phyloP scores from a whole-genome alignment of 2,888 invertebrate species.

The Cynaeus angustus region DNA sequence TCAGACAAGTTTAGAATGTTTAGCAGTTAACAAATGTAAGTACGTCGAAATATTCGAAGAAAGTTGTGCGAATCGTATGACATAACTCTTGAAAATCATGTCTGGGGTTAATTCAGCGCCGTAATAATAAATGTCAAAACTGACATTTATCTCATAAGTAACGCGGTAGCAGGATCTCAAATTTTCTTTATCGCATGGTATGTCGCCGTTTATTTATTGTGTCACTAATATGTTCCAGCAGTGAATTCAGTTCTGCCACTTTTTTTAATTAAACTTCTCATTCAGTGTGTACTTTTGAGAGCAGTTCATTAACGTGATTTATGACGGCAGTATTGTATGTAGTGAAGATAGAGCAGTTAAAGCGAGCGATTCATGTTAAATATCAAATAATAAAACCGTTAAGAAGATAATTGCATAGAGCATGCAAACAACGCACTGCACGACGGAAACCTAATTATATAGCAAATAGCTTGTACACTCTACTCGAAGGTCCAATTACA shows the following conservation, averaged over 20 bases:
- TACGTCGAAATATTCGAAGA: not conserved
- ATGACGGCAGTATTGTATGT: constrained; percentile 23
- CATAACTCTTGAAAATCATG: constrained; percentile 13
- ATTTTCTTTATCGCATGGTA: constrained; percentile 24
- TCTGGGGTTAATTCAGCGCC: constrained; percentile 17
- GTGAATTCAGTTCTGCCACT: constrained; percentile 20
- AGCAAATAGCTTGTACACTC: constrained; percentile 6
- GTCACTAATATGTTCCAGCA: constrained; percentile 21
- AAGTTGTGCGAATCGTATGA: not conserved
- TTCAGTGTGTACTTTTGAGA: constrained; percentile 34
- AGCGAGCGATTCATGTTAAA: constrained; percentile 43
- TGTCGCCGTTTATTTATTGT: constrained; percentile 22
- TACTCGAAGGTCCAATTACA: not conserved
- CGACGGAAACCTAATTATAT: constrained; percentile 25
- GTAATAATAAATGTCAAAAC: constrained; percentile 25
- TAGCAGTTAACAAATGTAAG: not conserved
- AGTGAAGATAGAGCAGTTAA: constrained; percentile 39
- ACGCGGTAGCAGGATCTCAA: constrained; percentile 16
- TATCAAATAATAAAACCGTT: constrained; percentile 48
- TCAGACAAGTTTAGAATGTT: too few species aligned
- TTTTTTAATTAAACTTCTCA: constrained; percentile 44
- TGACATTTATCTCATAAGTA: constrained; percentile 22
- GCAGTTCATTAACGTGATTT: constrained; percentile 45
- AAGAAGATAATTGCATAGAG: constrained; percentile 43
- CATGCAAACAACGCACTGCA: constrained; percentile 41